phyloP scores from a whole-genome alignment of 2,113 vertebrate genomes.

The Laterallus jamaicensis region DNA sequence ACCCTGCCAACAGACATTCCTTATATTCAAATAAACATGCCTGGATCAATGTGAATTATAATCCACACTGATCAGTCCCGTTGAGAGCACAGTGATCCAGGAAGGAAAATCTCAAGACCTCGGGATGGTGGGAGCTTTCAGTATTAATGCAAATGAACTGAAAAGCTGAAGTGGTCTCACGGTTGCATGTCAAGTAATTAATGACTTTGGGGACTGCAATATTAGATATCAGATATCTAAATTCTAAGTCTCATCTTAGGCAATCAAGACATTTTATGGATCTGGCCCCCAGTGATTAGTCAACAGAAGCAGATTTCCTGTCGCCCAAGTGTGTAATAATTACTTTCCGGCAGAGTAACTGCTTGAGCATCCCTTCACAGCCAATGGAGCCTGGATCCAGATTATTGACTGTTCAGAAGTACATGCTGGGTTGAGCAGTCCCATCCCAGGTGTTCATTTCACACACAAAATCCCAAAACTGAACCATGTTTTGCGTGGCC shows the following conservation, averaged over 20 bases:
- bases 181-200: background rate
- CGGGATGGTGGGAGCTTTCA: background rate
- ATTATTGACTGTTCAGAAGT: background rate
- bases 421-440: background rate
- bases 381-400: background rate
- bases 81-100: background rate
- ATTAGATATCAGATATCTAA: background rate
- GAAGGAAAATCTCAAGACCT: background rate
- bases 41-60: background rate
- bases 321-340: background rate
- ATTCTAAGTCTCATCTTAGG: background rate
- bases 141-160: background rate
- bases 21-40: background rate
- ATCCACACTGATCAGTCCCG: background rate
- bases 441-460: background rate
- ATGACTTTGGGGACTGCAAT: background rate
- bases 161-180: background rate
- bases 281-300: background rate
- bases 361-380: background rate
- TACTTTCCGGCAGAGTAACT: background rate
- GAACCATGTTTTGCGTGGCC: background rate
- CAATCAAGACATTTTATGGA: background rate
- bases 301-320: constrained; percentile 5
- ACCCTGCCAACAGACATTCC: fast-evolving
- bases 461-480: fast-evolving